Evolutionary conservation across 2,113 vertebrate genomes (phyloP), one percentile per base, ranked within the genome.

Genomic region (Cyanoderma ruficeps): DNA sequence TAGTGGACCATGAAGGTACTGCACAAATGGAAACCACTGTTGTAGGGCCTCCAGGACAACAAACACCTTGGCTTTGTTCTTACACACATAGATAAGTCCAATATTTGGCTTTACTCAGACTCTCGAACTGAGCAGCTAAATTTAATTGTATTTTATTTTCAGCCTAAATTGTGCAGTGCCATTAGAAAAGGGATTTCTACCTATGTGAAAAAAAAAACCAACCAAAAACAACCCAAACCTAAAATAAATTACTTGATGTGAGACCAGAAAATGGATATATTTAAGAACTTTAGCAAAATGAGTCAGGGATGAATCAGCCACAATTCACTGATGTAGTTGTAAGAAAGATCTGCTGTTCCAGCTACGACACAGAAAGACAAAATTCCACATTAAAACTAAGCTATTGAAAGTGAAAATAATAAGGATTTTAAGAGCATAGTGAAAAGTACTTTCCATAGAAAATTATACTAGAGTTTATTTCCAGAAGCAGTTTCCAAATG

Each of bases 251-350:
- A 17, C 63, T 74, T 90, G 42, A 85, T 80, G 17, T 33, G 25
- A 61, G 57, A 17, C 55, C 24, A 63, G 35, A 41, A 74, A 87
- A 70, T 75, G 52, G 44, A 39, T 93, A n/a, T 77, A 47, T 90
- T 88, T 86, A 81, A 89, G 88, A 89, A 74, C 39, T 70, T 92
- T 10, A 70, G 50, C 59, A 68, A 84, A 94, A 79, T 91, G 74
- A 93, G 53, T 93, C 92, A 95, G 79, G 35, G 63, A 81, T 97
- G 89, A 95, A 86, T 95, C 82, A 92, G 67, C 31, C 7, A 37
- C 53, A 69, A 15, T 69, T 90, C 61, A 93, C 46, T 90, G 55
- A 70, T 83, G 84, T 83, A 75, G 46, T 28, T 78, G 47, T 71
- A 81, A 93, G 65, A 92, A 83, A 64, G 33, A 28, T 89, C 23